Evolutionary conservation across 1,140 invertebrate species (phyloP), one percentile per base, ranked within the genome.

Genomic region (Papilio dardanus): DNA sequence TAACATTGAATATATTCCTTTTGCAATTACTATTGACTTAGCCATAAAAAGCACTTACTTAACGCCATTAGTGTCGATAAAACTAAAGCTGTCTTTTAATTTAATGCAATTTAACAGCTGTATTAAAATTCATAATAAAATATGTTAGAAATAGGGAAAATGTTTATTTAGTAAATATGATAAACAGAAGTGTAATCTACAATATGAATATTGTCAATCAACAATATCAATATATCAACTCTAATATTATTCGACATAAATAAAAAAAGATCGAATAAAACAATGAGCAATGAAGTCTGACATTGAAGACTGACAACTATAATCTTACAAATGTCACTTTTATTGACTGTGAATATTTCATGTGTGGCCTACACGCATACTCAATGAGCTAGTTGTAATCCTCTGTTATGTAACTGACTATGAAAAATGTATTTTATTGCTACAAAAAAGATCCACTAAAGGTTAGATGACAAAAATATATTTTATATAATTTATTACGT

Each of bases 271-370:
- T 62, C 54, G 16, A 62, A 62, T 62, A 62, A 28, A 28, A 62
- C 10, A 62, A 62, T 62, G 54, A 62, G 12, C 24, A 30, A 28
- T 28, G 54, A 28, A 28, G 54, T 14, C 21, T 62, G 24, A 62
- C 54, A 30, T 62, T 62, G 54, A 30, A 24, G 24, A 28, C 54
- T 30, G 54, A 28, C 54, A 62, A 28, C 21, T 10, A 62, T 62
- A 62, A 62, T 62, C 54, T 62, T 24, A 62, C 54, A 62, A 62
- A 62, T 62, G 54, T 62, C 54, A 62, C 54, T 62, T 62, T 62
- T 62, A 62, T 28, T 28, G 54, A 62, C 24, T 62, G 54, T 62
- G 54, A 62, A 62, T 62, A 62, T 62, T 62, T 62, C 30, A 62
- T 62, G 54, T 62, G 21, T 62, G 54, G 54, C 54, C 54, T 28